phyloP scores from a whole-genome alignment of 2,113 vertebrate species.

The Psittacara wagleri region DNA sequence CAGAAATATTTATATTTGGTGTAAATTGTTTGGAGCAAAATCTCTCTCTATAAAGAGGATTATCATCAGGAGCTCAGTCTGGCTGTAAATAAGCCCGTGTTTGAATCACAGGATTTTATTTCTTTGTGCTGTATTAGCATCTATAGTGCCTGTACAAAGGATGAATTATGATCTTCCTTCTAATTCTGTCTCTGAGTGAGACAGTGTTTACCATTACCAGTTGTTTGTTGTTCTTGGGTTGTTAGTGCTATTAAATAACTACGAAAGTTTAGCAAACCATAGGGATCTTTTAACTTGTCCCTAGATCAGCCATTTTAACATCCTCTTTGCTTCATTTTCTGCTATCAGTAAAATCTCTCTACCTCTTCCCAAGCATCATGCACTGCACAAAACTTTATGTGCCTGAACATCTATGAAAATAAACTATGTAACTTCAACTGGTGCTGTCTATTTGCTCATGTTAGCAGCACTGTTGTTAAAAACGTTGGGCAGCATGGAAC shows the following conservation, averaged over 20 bases:
- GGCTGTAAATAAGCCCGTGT: background rate
- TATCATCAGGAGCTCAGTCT: conserved; percentile 13
- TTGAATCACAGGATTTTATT: background rate
- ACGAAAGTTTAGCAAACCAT: background rate
- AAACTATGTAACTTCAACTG: background rate
- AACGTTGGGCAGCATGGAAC: background rate
- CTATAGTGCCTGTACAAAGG: background rate
- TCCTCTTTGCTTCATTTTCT: background rate
- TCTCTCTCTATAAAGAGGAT: conserved; percentile 2
- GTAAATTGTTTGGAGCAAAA: conserved; percentile 9
- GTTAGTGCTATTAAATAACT: background rate
- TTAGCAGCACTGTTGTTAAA: background rate
- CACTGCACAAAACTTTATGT: background rate
- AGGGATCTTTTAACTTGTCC: background rate
- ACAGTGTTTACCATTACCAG: background rate
- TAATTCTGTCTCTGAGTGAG: background rate
- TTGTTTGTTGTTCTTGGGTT: background rate
- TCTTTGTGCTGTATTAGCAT: background rate
- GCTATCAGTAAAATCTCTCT: background rate
- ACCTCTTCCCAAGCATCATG: background rate
- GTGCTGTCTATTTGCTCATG: background rate
- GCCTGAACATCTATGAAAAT: background rate
- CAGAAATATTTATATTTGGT: conserved; percentile 12
- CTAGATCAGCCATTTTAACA: background rate
- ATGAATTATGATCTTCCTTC: conserved; percentile 3